Evolutionary conservation across 2,888 invertebrate species (phyloP).

Genomic region (Eubasilissa splendida): DNA sequence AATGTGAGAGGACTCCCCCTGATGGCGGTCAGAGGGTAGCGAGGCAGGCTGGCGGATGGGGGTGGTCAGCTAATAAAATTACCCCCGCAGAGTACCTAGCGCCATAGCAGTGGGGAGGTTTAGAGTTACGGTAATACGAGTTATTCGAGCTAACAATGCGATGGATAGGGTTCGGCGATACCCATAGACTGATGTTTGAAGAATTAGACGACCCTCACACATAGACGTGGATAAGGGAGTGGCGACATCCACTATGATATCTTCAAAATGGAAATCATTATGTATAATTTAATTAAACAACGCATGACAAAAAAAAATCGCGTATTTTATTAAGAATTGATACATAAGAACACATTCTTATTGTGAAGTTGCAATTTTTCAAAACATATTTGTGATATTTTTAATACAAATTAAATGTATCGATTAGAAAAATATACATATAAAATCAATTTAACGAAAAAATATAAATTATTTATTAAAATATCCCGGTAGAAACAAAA

Average conservation of each 20-base stretch:
- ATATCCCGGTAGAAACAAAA: too few species aligned
- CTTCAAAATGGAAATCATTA: too few species aligned
- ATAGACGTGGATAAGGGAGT: background rate
- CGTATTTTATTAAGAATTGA: too few species aligned
- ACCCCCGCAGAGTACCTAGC: slow-evolving; percentile 34
- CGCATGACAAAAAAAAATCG: too few species aligned
- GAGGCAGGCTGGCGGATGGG: background rate
- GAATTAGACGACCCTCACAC: slow-evolving; percentile 28
- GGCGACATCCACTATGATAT: background rate
- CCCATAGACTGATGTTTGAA: slow-evolving; percentile 23
- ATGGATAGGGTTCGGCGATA: slow-evolving; percentile 14
- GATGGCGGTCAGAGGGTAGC: slow-evolving; percentile 4
- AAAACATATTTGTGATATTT: too few species aligned
- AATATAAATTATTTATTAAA: too few species aligned
- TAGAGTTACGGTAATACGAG: slow-evolving; percentile 56
- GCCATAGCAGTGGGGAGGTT: slow-evolving; percentile 29
- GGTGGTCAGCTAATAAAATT: slow-evolving; percentile 55
- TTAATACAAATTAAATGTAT: too few species aligned
- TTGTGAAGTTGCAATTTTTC: too few species aligned
- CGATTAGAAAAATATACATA: too few species aligned
- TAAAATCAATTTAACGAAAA: too few species aligned
- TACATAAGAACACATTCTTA: too few species aligned
- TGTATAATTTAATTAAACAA: too few species aligned
- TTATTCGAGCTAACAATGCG: slow-evolving; percentile 47
- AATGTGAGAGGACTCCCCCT: slow-evolving; percentile 2